Percentiles rank a stretch among this genome's conserved stretches.
phyloP scores from a whole-genome alignment of 2,113 vertebrate species.

The Euleptes europaea region DNA sequence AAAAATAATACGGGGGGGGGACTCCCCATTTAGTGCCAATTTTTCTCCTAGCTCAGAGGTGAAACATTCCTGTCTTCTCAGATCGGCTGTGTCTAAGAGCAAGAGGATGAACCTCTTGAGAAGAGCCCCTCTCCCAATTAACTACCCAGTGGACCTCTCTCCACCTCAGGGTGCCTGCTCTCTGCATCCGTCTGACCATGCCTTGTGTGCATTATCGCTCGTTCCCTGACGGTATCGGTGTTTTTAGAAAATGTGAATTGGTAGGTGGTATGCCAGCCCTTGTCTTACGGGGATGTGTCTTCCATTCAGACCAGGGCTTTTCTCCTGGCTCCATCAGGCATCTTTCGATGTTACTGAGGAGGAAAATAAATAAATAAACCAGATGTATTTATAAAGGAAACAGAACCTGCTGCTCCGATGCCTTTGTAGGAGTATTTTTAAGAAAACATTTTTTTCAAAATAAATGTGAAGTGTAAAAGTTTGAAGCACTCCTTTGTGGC shows the following conservation, averaged over 20 bases:
- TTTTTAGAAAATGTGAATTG: slow-evolving; percentile 19
- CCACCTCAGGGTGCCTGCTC: background rate
- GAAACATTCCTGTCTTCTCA: background rate
- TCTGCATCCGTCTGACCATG: background rate
- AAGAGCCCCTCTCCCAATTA: background rate
- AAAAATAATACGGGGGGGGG: background rate
- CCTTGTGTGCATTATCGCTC: background rate
- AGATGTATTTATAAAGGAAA: slow-evolving; percentile 35
- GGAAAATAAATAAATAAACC: slow-evolving; percentile 16
- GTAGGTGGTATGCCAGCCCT: background rate
- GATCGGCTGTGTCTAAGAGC: background rate
- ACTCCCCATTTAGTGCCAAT: too few relatives aligned
- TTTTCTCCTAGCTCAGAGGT: background rate
- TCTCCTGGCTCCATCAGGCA: background rate
- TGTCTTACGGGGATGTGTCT: background rate
- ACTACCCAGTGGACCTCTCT: background rate
- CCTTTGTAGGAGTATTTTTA: slow-evolving; percentile 38
- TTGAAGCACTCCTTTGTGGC: background rate
- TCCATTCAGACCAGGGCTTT: slow-evolving; percentile 15
- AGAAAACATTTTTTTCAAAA: slow-evolving; percentile 26
- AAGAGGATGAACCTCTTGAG: background rate
- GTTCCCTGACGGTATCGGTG: background rate
- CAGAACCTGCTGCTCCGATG: slow-evolving; percentile 25
- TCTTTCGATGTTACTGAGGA: slow-evolving; percentile 4
- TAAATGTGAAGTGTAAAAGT: slow-evolving; percentile 35